These are phyloP conservation scores for Takifugu flavidus DNA, from an alignment of 2,113 vertebrate genomes.

Conservation along the genomic window DNA sequence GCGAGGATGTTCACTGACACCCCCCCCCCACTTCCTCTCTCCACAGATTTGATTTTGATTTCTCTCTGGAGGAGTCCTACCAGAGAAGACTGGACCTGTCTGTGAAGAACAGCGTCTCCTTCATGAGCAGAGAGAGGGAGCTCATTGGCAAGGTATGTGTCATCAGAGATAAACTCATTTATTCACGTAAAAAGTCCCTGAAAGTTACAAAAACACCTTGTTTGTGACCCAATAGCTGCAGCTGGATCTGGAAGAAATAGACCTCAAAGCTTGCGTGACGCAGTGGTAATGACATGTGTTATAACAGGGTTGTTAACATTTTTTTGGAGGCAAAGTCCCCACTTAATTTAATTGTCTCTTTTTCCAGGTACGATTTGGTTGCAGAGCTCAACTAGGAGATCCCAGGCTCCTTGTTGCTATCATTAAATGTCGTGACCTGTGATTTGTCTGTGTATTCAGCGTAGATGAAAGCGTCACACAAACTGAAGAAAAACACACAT, in stretches of 20 bases:
- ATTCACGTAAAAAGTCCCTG: too few species aligned
- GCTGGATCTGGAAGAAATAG: constrained; percentile 80
- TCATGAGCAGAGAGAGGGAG: constrained; percentile 88
- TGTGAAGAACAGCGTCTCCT: constrained; percentile 86
- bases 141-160: constrained; percentile 83
- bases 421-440: constrained; percentile 57
- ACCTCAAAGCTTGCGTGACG: constrained; percentile 77
- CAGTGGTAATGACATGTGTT: constrained; percentile 76
- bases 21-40: background rate
- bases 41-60: constrained; percentile 86
- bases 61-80: constrained; percentile 79
- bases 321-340: too few species aligned
- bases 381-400: constrained; percentile 69
- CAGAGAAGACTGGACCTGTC: constrained; percentile 82
- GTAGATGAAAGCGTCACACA: constrained; percentile 36
- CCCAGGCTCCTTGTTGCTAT: constrained; percentile 13
- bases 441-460: constrained; percentile 59
- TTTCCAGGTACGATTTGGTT: constrained; percentile 74
- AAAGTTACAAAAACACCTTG: too few species aligned
- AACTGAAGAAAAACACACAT: background rate
- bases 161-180: background rate
- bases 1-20: background rate
- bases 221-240: constrained; percentile 71
- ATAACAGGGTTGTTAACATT: too few species aligned
- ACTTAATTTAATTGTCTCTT: background rate